phyloP scores from a whole-genome alignment of 2,797 vertebrate species.

The Trachops cirrhosus region DNA sequence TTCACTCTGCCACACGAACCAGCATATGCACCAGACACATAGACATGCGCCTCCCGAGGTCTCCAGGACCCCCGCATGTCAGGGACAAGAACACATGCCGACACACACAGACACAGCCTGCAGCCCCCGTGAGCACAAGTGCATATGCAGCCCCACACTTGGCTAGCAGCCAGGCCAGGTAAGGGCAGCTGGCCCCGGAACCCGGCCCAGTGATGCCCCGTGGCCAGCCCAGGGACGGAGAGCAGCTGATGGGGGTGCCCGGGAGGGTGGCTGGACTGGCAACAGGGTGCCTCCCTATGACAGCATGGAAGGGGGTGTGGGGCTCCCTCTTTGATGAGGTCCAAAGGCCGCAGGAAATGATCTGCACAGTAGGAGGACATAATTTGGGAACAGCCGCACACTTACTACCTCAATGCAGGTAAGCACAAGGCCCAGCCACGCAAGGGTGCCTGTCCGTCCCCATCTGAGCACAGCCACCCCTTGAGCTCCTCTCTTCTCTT shows the following conservation, averaged over 20 bases:
- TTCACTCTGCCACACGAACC: fast-evolving
- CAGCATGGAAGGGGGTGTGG: fast-evolving
- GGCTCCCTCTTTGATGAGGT: not conserved
- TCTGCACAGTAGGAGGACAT: not conserved
- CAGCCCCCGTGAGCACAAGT: too few species aligned
- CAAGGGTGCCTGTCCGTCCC: fast-evolving
- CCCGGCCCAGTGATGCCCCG: not conserved
- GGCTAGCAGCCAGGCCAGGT: not conserved
- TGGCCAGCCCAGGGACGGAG: not conserved
- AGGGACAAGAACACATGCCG: fast-evolving
- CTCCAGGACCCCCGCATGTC: fast-evolving
- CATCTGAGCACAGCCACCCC: fast-evolving
- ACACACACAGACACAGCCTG: not conserved
- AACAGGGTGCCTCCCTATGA: not conserved
- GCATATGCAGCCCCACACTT: not conserved
- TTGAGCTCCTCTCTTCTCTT: fast-evolving
- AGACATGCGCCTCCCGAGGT: fast-evolving
- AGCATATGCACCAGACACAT: not conserved
- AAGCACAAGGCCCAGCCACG: not conserved
- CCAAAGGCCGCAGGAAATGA: not conserved
- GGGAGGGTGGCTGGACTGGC: too few species aligned
- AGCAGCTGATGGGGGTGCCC: fast-evolving
- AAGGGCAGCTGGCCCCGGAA: not conserved
- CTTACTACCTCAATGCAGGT: not conserved
- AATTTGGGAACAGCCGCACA: not conserved